These are phyloP conservation scores for Hepsetus odoe DNA, from an alignment of 2,113 vertebrate genomes.

Conservation along the genomic window DNA sequence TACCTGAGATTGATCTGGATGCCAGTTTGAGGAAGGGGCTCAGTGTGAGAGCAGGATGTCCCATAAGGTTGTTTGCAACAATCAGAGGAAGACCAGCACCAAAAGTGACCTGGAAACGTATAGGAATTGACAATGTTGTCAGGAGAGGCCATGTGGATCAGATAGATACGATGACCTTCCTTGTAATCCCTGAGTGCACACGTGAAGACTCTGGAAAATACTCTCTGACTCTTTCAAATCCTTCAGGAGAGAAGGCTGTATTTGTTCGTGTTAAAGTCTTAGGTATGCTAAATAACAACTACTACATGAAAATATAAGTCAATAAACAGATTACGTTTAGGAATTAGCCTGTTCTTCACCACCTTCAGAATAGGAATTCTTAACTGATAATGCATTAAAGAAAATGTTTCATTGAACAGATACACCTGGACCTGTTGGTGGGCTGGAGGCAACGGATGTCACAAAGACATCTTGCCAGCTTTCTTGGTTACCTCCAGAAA, in stretches of 20 bases:
- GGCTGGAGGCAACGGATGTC: conserved; percentile 84
- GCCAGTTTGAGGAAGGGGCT: conserved; percentile 95
- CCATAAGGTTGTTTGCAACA: conserved; percentile 93
- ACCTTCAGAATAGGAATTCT: not conserved
- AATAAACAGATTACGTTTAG: not conserved
- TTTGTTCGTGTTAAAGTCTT: conserved; percentile 96
- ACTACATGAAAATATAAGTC: not conserved
- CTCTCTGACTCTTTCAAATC: conserved; percentile 88
- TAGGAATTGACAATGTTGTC: conserved; percentile 92
- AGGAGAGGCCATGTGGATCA: conserved; percentile 94
- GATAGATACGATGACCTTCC: conserved; percentile 96
- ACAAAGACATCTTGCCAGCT: conserved; percentile 92
- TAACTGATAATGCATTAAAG: not conserved
- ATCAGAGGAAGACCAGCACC: conserved; percentile 92
- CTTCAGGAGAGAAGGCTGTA: conserved; percentile 94
- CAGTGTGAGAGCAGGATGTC: conserved; percentile 92
- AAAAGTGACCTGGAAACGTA: conserved; percentile 92
- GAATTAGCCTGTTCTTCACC: not conserved
- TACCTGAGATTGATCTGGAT: conserved; percentile 96
- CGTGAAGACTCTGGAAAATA: conserved; percentile 98
- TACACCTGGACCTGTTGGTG: conserved; percentile 94
- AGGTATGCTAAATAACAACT: conserved; percentile 72
- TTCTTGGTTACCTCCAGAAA: conserved; percentile 94
- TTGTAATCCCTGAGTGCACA: conserved; percentile 93
- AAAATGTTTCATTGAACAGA: conserved; percentile 71